Evolutionary conservation across 2,888 invertebrate genomes (phyloP), one percentile per base, ranked within the genome.

Genomic region (Calephelis perditalis): DNA sequence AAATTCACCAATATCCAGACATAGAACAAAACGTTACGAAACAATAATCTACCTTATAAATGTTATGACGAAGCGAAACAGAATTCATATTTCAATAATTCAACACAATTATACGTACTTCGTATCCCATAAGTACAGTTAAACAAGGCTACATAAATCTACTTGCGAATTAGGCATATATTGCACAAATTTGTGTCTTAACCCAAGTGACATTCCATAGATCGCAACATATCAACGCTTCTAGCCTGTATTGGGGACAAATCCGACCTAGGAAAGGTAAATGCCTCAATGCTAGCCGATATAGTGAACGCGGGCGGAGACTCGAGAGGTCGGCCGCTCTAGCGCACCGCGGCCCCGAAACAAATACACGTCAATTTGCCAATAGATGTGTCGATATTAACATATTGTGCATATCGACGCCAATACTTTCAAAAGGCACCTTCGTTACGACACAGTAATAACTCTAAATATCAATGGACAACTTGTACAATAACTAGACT

Each of bases 241-340:
- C 80, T 77, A 83, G 78, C 67, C 70, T 71, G 80, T 82, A 87
- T 85, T 87, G 87, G 86, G 88, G 86, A 87, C 89, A 88, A 80
- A 79, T 78, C 78, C 78, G 80, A 85, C 82, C 87, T 86, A 86
- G 84, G 87, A 87, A 87, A 87, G 87, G 87, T 86, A 87, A 86
- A 86, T 84, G 81, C 85, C 76, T 86, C 84, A 86, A 86, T 85
- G 85, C 79, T 84, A 79, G 79, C 72, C 72, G 76, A 75, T 70
- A 68, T 69, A 71, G 73, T 75, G 77, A 77, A 74, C 75, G 77
- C 68, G 65, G 70, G 74, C 75, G 77, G 75, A 79, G 79, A 78
- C 84, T 49, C 36, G 81, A 81, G 87, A 88, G 87, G 86, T 85
- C 85, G 83, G 72, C 83, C 86, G 77, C 79, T 86, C 85, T 82